These are phyloP conservation scores for Peromyscus melanophrys DNA, from an alignment of 2,797 vertebrate species.

Conservation along the genomic window DNA sequence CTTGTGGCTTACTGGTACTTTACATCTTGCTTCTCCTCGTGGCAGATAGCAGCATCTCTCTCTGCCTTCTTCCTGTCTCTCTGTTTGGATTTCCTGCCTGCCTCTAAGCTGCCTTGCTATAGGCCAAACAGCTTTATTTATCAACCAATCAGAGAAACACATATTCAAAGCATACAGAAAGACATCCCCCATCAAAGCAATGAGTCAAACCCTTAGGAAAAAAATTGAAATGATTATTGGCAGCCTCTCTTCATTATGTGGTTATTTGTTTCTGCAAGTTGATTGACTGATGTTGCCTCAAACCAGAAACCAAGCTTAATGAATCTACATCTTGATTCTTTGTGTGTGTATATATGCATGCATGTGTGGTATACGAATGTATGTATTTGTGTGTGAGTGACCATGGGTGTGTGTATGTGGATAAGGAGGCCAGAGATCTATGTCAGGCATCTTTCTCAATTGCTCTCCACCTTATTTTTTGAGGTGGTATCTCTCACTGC, in stretches of 20 bases:
- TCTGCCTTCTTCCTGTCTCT: no score
- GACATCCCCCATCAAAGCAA: background rate
- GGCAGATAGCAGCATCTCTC: no score
- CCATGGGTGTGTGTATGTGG: background rate
- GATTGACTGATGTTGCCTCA: background rate
- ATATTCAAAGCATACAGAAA: no score
- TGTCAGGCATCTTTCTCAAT: background rate
- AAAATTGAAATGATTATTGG: constrained; percentile 37
- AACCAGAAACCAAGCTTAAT: constrained; percentile 25
- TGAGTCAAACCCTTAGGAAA: background rate
- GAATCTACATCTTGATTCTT: constrained; percentile 26
- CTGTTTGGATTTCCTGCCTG: no score
- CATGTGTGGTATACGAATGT: background rate
- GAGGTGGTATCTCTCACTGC: background rate
- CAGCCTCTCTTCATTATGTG: background rate
- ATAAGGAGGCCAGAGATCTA: background rate
- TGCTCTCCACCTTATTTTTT: background rate
- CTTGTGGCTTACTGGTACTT: no score
- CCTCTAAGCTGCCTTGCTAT: no score
- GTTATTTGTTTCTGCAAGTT: constrained; percentile 19
- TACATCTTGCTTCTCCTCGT: no score
- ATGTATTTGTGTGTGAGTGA: background rate
- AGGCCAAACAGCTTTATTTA: no score
- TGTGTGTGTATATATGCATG: background rate
- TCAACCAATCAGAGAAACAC: no score